A percentile compares a stretch with the other conserved stretches of the same genome.
Conservation (phyloP, 2,888 invertebrate genomes). For the Leptopilina syphax region DNA sequence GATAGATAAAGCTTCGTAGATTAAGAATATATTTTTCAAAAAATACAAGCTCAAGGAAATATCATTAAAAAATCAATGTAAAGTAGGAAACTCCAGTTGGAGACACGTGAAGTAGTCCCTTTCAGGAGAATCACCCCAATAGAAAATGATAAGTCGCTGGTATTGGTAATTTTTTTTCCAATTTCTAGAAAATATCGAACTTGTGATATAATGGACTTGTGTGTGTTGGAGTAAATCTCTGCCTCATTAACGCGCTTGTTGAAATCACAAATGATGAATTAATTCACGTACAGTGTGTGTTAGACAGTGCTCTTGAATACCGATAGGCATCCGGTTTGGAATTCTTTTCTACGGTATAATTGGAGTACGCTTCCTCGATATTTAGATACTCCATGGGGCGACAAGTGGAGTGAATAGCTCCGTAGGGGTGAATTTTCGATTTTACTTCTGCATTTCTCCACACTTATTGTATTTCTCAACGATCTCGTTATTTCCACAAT, state of each 20-base stretch:
- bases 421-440: slow-evolving; percentile 40
- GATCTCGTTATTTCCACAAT: slow-evolving; percentile 16
- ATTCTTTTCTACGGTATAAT: slow-evolving; percentile 57
- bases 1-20: too few relatives aligned
- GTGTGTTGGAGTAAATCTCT: neutral
- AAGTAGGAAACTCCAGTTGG: too few relatives aligned
- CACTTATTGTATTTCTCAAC: neutral
- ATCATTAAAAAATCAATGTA: too few relatives aligned
- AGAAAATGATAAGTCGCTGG: neutral
- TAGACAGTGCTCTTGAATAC: slow-evolving; percentile 54
- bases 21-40: too few relatives aligned
- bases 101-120: too few relatives aligned
- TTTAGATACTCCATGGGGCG: slow-evolving; percentile 61
- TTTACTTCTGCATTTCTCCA: neutral
- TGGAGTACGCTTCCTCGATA: slow-evolving; percentile 61
- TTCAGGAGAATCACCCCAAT: too few relatives aligned
- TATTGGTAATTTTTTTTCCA: neutral
- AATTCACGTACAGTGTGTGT: slow-evolving; percentile 27
- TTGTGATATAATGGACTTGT: neutral
- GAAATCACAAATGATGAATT: slow-evolving; percentile 8
- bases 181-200: neutral
- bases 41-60: too few relatives aligned
- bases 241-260: slow-evolving; percentile 28
- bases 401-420: slow-evolving; percentile 57
- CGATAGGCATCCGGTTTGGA: slow-evolving; percentile 54